Conservation (phyloP, 2,888 invertebrate genomes). For the Diplazon laetatorius region DNA sequence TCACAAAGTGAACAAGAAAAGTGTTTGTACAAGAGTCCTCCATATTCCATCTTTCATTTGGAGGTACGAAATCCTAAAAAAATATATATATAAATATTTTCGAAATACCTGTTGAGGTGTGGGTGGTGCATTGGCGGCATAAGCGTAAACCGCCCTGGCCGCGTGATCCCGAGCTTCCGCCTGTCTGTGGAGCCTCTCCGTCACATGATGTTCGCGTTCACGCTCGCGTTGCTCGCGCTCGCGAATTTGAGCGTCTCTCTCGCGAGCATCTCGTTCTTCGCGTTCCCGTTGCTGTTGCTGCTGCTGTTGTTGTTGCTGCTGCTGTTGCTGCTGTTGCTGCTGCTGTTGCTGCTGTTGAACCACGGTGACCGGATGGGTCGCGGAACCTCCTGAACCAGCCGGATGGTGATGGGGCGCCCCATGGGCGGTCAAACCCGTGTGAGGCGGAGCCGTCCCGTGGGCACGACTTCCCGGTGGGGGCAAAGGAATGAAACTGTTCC, state of each 20-base stretch:
- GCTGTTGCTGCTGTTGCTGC: slow-evolving; percentile 71
- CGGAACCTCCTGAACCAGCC: slow-evolving; percentile 65
- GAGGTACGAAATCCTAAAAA: too few relatives aligned
- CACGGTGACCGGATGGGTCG: slow-evolving; percentile 75
- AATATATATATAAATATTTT: too few relatives aligned
- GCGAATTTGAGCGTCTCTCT: slow-evolving; percentile 61
- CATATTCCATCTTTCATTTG: too few relatives aligned
- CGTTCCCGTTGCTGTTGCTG: slow-evolving; percentile 66
- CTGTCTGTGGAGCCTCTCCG: slow-evolving; percentile 79
- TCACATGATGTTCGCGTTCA: slow-evolving; percentile 69
- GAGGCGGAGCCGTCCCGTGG: slow-evolving; percentile 73
- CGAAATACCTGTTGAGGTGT: slow-evolving; percentile 77
- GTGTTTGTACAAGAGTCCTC: too few relatives aligned
- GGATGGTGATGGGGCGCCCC: slow-evolving; percentile 77
- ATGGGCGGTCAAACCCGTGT: slow-evolving; percentile 73
- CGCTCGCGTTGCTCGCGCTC: slow-evolving; percentile 67
- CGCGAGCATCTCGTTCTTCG: slow-evolving; percentile 79
- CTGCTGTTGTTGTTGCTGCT: slow-evolving; percentile 68
- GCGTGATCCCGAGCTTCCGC: slow-evolving; percentile 79
- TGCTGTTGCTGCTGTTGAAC: slow-evolving; percentile 75
- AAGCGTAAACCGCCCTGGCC: slow-evolving; percentile 82
- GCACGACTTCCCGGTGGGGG: slow-evolving; percentile 77
- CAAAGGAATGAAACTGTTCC: slow-evolving; percentile 79
- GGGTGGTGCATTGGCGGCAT: slow-evolving; percentile 82
- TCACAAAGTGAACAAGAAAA: too few relatives aligned